Evolutionary conservation across 2,113 vertebrate genomes (phyloP).

Genomic region (Psammodynastes pulverulentus): DNA sequence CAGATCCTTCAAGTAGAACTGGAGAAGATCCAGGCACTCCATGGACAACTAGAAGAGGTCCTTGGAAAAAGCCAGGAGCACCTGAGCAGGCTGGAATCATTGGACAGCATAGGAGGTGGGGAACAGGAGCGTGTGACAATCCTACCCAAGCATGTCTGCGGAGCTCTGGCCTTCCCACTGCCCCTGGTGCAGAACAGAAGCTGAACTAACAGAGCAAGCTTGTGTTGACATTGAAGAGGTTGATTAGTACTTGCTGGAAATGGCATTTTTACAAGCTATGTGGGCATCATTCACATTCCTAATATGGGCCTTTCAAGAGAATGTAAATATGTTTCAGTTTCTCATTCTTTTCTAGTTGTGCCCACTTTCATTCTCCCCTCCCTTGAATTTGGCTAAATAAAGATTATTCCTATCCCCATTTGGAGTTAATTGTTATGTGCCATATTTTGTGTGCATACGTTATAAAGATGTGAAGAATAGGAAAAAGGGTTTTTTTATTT

Average conservation of each 20-base stretch:
- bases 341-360: slow-evolving; percentile 63
- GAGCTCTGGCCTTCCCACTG: slow-evolving; percentile 67
- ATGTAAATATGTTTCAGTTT: slow-evolving; percentile 60
- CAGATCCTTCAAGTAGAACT: slow-evolving; percentile 82
- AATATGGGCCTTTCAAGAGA: slow-evolving; percentile 45
- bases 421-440: slow-evolving; percentile 58
- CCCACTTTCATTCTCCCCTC: slow-evolving; percentile 15
- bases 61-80: slow-evolving; percentile 78
- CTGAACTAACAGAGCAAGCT: slow-evolving; percentile 62
- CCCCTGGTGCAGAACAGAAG: slow-evolving; percentile 62
- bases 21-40: slow-evolving; percentile 82
- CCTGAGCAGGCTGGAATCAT: slow-evolving; percentile 73
- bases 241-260: slow-evolving; percentile 53
- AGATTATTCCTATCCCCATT: slow-evolving; percentile 62
- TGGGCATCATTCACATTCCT: slow-evolving; percentile 41
- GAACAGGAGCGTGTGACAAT: slow-evolving; percentile 81
- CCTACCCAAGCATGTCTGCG: slow-evolving; percentile 80
- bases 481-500: not conserved
- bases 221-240: slow-evolving; percentile 51
- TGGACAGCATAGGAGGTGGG: slow-evolving; percentile 87
- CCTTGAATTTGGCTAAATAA: slow-evolving; percentile 69
- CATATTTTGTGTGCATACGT: slow-evolving; percentile 66
- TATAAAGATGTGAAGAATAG: not conserved
- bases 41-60: slow-evolving; percentile 85
- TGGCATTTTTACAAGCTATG: slow-evolving; percentile 48